These are phyloP conservation scores for Triplophysa dalaica DNA, from an alignment of 2,113 vertebrate species.

Conservation along the genomic window DNA sequence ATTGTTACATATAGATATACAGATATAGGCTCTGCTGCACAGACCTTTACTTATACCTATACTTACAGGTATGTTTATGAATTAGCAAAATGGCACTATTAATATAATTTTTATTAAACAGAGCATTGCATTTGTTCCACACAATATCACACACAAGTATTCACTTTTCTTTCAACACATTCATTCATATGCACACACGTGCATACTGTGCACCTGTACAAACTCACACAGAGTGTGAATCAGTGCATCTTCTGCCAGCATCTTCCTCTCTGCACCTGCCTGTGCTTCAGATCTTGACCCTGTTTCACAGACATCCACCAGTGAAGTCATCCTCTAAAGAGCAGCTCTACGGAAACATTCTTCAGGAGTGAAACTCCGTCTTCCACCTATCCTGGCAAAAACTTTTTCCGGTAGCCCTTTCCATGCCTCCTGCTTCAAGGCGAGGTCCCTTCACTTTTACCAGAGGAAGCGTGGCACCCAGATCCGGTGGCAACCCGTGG, in stretches of 20 bases:
- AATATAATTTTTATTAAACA: too few species aligned
- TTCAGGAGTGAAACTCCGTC: constrained; percentile 42
- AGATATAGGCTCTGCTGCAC: too few species aligned
- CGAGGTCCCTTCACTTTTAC: constrained; percentile 11
- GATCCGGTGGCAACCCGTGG: constrained; percentile 4
- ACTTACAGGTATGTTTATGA: too few species aligned
- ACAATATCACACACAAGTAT: too few species aligned
- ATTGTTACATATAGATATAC: too few species aligned
- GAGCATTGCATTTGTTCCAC: too few species aligned
- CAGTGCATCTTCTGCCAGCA: constrained; percentile 21
- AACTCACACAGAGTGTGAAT: not conserved
- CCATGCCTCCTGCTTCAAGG: not conserved
- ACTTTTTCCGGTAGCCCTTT: constrained; percentile 4
- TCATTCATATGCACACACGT: not conserved
- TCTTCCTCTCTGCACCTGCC: constrained; percentile 32
- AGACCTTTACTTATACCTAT: too few species aligned
- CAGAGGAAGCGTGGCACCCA: constrained; percentile 32
- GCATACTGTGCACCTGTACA: not conserved
- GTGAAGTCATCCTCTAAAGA: constrained; percentile 39
- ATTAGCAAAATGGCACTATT: too few species aligned
- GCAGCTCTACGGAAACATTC: constrained; percentile 51
- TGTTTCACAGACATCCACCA: constrained; percentile 25
- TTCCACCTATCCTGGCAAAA: constrained; percentile 42
- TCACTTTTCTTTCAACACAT: not conserved
- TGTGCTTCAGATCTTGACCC: constrained; percentile 3